Evolutionary conservation across 2,888 invertebrate genomes (phyloP), one percentile per base, ranked within the genome.

Genomic region (Lacanobia wlatinum): DNA sequence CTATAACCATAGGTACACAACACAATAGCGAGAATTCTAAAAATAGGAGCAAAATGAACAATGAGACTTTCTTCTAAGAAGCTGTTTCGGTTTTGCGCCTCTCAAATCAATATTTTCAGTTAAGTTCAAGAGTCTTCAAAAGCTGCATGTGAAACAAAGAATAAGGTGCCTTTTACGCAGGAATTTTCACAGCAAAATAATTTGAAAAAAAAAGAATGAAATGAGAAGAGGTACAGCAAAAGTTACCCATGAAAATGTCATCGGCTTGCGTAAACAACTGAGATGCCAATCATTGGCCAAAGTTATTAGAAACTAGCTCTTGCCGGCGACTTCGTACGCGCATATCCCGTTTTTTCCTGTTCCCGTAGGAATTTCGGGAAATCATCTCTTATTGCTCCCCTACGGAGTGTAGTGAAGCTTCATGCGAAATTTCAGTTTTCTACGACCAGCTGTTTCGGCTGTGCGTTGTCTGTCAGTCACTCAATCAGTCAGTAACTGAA

Each of bases 11-110:
- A 87, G 79, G 87, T 78, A 86, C 80, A 86, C 84, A 85, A 89
- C 82, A 85, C 83, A 87, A 72, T 87, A 85, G 86, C 89, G 83
- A 87, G 83, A 89, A 89, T 85, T 87, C 88, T 90, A 90, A 87
- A 91, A 83, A 87, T 87, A 87, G 69, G 85, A 87, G 79, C 86
- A 84, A 87, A 88, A 84, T 86, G 83, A 87, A 90, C 87, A 90
- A 87, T 86, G 80, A 82, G 67, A 87, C 89, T 91, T 89, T 90
- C 88, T 89, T 88, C 85, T 81, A 84, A 85, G 82, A 82, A 82
- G 56, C 53, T 70, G 68, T 78, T 84, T 72, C 59, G n/a, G 80
- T 72, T 78, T 73, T 61, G 70, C 73, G 71, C 68, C 48, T 70
- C 63, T 63, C 61, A 52, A 67, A 76, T 72, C 14, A 50, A 84